Conservation (phyloP, 2,888 invertebrate species). For the Leucophenga maculata region DNA sequence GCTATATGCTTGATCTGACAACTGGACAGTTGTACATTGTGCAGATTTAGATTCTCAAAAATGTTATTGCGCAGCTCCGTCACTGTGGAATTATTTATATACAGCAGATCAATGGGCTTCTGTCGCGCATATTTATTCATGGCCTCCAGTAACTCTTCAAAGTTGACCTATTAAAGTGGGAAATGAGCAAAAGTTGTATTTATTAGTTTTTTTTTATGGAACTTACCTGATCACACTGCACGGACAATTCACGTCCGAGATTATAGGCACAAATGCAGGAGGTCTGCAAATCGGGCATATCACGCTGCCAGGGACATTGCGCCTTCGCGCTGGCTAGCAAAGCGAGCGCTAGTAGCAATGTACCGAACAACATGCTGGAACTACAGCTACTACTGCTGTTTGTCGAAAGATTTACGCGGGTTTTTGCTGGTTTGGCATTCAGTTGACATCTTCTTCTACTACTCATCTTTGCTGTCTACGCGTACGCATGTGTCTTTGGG, state of each 20-base stretch:
- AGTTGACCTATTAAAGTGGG: constrained; percentile 78
- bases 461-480: constrained; percentile 7
- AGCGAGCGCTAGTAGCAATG: constrained; percentile 31
- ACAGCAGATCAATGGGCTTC: constrained; percentile 85
- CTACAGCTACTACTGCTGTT: not conserved
- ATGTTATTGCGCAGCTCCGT: constrained; percentile 79
- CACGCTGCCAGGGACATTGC: constrained; percentile 89
- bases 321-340: constrained; percentile 65
- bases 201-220: not conserved
- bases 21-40: constrained; percentile 88
- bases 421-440: constrained; percentile 5
- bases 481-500: not conserved
- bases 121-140: constrained; percentile 80
- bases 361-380: constrained; percentile 24
- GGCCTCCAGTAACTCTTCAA: constrained; percentile 81
- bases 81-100: constrained; percentile 90
- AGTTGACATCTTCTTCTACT: not conserved
- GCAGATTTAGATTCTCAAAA: constrained; percentile 80
- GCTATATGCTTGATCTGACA: constrained; percentile 83
- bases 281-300: constrained; percentile 82
- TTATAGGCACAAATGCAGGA: constrained; percentile 92
- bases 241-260: constrained; percentile 86
- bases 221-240: constrained; percentile 87
- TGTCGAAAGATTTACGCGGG: not conserved
- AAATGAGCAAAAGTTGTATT: not conserved